These are phyloP conservation scores for Zosterops japonicus DNA, from an alignment of 2,113 vertebrate genomes.

Conservation along the genomic window DNA sequence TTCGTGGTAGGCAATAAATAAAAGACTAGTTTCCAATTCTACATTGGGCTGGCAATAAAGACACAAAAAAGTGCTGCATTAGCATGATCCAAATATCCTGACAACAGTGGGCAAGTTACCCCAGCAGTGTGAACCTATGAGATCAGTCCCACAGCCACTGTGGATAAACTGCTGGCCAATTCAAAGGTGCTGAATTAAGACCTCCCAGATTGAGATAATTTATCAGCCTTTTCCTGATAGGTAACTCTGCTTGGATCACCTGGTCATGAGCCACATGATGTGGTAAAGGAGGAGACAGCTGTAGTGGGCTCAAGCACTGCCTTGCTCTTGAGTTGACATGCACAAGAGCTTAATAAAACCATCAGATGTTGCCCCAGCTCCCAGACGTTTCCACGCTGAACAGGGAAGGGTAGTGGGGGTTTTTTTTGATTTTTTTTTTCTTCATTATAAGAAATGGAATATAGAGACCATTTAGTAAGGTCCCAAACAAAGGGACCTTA, in stretches of 20 bases:
- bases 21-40: neutral
- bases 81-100: neutral
- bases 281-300: neutral
- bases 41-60: neutral
- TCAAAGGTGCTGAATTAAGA: neutral
- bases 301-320: neutral
- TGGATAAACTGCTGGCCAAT: neutral
- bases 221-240: neutral
- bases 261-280: neutral
- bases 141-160: neutral
- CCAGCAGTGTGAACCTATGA: neutral
- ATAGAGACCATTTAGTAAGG: too few relatives aligned
- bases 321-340: neutral
- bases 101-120: neutral
- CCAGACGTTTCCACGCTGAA: neutral
- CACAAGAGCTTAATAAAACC: neutral
- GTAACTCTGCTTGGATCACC: neutral
- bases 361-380: neutral
- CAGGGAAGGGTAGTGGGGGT: neutral
- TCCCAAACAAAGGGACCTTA: neutral
- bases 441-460: neutral
- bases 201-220: neutral
- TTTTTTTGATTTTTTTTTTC: too few relatives aligned
- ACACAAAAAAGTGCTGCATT: neutral
- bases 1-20: neutral